Percentiles rank a stretch among this genome's conserved stretches.
Evolutionary conservation across 2,113 vertebrate species (phyloP).

Genomic region (Ochotona princeps): DNA sequence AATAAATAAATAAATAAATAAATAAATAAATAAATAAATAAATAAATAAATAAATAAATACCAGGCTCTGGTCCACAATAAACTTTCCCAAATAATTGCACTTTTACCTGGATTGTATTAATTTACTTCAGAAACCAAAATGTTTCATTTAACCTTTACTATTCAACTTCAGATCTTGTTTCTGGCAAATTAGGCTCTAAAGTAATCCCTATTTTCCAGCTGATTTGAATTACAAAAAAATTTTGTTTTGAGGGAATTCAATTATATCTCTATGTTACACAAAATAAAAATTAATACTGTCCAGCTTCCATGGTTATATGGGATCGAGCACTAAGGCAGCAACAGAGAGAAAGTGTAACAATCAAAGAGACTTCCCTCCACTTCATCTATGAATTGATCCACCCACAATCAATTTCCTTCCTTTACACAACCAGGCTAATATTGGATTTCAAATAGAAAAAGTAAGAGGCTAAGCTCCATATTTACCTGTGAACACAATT

Average conservation of each 20-base stretch:
- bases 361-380: neutral
- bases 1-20: conserved; percentile 29
- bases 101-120: neutral
- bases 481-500: neutral
- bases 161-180: conserved; percentile 29
- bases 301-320: conserved; percentile 21
- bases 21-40: neutral
- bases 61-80: neutral
- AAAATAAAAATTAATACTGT: neutral
- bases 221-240: neutral
- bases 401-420: neutral
- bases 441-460: conserved; percentile 4
- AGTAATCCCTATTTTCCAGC: neutral
- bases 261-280: neutral
- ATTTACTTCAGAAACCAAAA: conserved; percentile 28
- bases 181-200: conserved; percentile 29
- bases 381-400: conserved; percentile 22
- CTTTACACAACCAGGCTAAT: conserved; percentile 33
- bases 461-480: neutral
- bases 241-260: neutral
- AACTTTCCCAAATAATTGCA: neutral
- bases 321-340: neutral
- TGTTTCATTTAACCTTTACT: neutral
- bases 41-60: conserved; percentile 29
- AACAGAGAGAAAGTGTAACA: neutral